A percentile compares a stretch with the other conserved stretches of the same genome.
phyloP scores from a whole-genome alignment of 1,140 invertebrate genomes.

The Latrodectus geometricus region DNA sequence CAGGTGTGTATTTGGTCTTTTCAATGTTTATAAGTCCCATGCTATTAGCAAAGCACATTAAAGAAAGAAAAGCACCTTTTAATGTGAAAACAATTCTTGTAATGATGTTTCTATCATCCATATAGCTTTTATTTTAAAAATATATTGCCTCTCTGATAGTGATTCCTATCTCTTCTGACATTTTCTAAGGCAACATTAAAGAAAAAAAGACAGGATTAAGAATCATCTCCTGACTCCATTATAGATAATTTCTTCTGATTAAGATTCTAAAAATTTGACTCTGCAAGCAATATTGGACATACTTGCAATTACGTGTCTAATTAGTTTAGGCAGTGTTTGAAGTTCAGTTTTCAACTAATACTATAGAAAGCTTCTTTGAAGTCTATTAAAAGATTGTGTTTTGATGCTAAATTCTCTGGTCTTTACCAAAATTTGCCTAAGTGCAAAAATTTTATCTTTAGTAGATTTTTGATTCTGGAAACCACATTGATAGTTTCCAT shows the following conservation, averaged over 20 bases:
- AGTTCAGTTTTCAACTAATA: not conserved
- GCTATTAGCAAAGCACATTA: too few relatives aligned
- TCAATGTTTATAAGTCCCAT: too few relatives aligned
- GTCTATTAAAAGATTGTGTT: not conserved
- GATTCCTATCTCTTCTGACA: not conserved
- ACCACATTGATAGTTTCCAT: not conserved
- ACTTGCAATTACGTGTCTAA: not conserved
- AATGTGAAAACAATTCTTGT: too few relatives aligned
- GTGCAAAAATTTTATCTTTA: not conserved
- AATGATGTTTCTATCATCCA: too few relatives aligned
- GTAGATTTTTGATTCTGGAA: not conserved
- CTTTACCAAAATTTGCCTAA: not conserved
- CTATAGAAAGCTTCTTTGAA: not conserved
- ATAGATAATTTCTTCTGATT: not conserved
- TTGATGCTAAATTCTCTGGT: not conserved
- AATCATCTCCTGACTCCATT: not conserved
- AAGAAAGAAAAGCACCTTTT: too few relatives aligned
- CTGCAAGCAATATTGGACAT: not conserved
- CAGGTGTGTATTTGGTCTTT: too few relatives aligned
- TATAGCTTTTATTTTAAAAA: too few relatives aligned
- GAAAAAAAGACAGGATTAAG: not conserved
- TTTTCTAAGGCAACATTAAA: not conserved
- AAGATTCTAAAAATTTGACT: not conserved
- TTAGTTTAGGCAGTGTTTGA: not conserved
- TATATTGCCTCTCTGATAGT: too few relatives aligned